Percentiles rank a stretch among this genome's conserved stretches.
phyloP scores from a whole-genome alignment of 2,888 invertebrate species.

The Meteorus cinctellus region DNA sequence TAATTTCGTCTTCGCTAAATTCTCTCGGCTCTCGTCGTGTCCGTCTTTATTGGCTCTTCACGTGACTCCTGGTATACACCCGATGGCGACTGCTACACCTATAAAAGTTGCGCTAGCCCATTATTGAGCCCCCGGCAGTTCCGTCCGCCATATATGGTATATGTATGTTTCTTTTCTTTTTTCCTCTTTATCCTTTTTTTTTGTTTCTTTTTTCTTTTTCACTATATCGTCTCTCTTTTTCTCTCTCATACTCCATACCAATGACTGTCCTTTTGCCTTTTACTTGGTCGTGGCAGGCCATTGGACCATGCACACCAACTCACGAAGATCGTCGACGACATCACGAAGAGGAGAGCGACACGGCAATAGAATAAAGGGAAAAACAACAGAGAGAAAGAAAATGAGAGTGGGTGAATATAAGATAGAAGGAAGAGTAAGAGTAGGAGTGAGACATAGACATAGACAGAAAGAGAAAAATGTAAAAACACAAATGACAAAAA shows the following conservation, averaged over 20 bases:
- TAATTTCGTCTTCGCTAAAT: conserved; percentile 70
- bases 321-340: conserved; percentile 40
- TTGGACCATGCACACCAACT: conserved; percentile 28
- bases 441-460: background rate
- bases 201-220: conserved; percentile 12
- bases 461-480: conserved; percentile 25
- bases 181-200: conserved; percentile 25
- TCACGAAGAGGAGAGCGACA: conserved; percentile 28
- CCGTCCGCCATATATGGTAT: conserved; percentile 40
- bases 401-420: too few relatives aligned
- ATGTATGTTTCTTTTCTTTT: conserved; percentile 29
- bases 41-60: conserved; percentile 64
- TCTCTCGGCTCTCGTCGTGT: conserved; percentile 53
- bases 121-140: conserved; percentile 62
- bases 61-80: conserved; percentile 43
- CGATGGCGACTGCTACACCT: conserved; percentile 63
- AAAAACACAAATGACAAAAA: conserved; percentile 31
- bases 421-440: too few relatives aligned
- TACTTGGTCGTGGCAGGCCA: conserved; percentile 24
- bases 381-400: background rate
- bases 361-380: background rate
- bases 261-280: conserved; percentile 7
- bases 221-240: background rate
- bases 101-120: conserved; percentile 65
- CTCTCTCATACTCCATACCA: background rate